phyloP scores from a whole-genome alignment of 2,113 vertebrate genomes.

The Mandrillus leucophaeus region DNA sequence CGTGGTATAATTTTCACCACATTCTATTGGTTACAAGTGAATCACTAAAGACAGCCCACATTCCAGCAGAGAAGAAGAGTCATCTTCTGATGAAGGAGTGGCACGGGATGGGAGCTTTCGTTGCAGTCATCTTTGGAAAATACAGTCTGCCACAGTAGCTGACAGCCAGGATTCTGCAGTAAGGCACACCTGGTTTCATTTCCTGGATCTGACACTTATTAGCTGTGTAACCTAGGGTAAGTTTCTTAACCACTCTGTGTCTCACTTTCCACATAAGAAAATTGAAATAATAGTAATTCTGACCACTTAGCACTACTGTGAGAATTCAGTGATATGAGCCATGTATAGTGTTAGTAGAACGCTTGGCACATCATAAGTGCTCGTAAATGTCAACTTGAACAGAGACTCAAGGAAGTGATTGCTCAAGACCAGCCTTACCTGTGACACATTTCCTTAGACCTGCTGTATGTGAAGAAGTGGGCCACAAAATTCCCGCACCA shows the following conservation, averaged over 20 bases:
- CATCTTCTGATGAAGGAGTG: neutral
- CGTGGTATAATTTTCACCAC: neutral
- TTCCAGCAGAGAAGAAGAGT: neutral
- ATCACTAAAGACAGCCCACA: neutral
- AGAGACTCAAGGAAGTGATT: neutral
- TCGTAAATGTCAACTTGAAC: constrained; percentile 11
- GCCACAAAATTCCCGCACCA: neutral
- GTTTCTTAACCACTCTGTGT: neutral
- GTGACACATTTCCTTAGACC: neutral
- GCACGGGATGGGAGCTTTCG: neutral
- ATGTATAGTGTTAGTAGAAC: neutral
- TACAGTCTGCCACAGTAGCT: neutral
- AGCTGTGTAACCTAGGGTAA: neutral
- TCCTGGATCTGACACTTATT: neutral
- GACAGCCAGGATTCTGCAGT: neutral
- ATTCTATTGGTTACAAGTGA: neutral
- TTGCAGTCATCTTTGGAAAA: neutral
- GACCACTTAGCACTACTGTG: neutral
- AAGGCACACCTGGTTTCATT: neutral
- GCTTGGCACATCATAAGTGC: neutral
- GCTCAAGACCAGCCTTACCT: neutral
- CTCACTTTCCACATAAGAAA: neutral
- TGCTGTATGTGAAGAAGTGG: neutral
- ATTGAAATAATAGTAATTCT: neutral
- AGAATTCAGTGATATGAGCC: neutral